Evolutionary conservation across 2,797 vertebrate species (phyloP).

Genomic region (Chromobotia macracanthus): DNA sequence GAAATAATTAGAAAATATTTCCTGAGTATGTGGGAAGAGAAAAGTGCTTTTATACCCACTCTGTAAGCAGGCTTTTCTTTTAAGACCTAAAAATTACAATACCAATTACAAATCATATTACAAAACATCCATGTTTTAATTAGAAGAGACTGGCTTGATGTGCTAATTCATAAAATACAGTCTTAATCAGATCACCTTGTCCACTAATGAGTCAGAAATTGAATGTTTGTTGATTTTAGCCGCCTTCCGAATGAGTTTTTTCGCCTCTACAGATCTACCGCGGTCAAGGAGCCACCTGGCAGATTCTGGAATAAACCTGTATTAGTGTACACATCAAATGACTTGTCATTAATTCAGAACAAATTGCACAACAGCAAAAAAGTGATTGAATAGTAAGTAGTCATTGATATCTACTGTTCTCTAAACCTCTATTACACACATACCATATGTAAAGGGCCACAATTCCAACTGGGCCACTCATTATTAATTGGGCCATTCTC

Average conservation of each 20-base stretch:
- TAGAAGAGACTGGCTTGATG: not conserved
- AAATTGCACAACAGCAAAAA: not conserved
- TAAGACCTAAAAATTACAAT: too few species aligned
- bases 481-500: constrained; percentile 78
- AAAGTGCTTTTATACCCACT: constrained; percentile 71
- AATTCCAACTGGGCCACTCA: constrained; percentile 63
- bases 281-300: constrained; percentile 81
- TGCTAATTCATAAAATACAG: not conserved
- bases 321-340: not conserved
- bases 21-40: constrained; percentile 73
- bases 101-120: too few species aligned
- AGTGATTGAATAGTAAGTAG: not conserved
- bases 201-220: constrained; percentile 72
- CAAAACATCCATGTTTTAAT: not conserved
- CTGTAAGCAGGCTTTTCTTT: constrained; percentile 62
- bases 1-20: constrained; percentile 78
- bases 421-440: not conserved
- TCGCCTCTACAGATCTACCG: constrained; percentile 76
- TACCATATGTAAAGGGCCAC: constrained; percentile 78
- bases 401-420: not conserved
- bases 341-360: not conserved
- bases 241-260: constrained; percentile 76
- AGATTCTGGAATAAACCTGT: constrained; percentile 85
- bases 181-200: constrained; percentile 65
- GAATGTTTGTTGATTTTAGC: constrained; percentile 76